These are phyloP conservation scores for Diaprepes abbreviatus DNA, from an alignment of 2,888 invertebrate species.

Conservation along the genomic window DNA sequence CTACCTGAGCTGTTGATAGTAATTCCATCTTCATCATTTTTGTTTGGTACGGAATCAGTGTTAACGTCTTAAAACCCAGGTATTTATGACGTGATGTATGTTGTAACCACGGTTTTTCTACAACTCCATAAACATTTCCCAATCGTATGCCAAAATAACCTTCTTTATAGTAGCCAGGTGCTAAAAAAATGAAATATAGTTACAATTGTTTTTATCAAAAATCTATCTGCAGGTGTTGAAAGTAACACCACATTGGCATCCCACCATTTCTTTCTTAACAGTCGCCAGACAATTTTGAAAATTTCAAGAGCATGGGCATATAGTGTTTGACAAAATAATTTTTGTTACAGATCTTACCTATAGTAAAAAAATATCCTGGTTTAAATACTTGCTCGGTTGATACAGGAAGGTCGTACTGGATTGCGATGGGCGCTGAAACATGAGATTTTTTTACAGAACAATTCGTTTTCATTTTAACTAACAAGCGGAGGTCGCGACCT, in stretches of 20 bases:
- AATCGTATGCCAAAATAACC: conserved; percentile 89
- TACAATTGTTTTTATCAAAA: no score
- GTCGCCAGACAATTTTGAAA: no score
- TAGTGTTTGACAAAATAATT: no score
- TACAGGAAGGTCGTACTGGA: conserved; percentile 74
- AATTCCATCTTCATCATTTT: conserved; percentile 84
- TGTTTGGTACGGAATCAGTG: conserved; percentile 89
- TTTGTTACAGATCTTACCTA: conserved; percentile 76
- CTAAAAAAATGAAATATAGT: conserved; percentile 46
- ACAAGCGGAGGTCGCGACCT: no score
- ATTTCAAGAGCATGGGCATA: no score
- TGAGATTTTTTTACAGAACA: neutral
- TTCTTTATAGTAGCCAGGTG: conserved; percentile 91
- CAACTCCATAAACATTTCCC: conserved; percentile 86
- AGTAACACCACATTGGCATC: no score
- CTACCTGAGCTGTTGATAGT: conserved; percentile 85
- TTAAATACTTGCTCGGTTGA: conserved; percentile 62
- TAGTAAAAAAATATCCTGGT: conserved; percentile 84
- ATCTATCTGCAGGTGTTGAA: no score
- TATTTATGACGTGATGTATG: conserved; percentile 68
- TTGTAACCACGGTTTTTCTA: conserved; percentile 68
- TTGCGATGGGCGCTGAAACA: conserved; percentile 80
- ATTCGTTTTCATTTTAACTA: no score
- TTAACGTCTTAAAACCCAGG: conserved; percentile 83
- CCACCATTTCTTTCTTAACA: no score